Percentiles rank a stretch among this genome's conserved stretches.
Conservation (phyloP, 2,888 invertebrate genomes). For the Tetramorium bicarinatum region DNA sequence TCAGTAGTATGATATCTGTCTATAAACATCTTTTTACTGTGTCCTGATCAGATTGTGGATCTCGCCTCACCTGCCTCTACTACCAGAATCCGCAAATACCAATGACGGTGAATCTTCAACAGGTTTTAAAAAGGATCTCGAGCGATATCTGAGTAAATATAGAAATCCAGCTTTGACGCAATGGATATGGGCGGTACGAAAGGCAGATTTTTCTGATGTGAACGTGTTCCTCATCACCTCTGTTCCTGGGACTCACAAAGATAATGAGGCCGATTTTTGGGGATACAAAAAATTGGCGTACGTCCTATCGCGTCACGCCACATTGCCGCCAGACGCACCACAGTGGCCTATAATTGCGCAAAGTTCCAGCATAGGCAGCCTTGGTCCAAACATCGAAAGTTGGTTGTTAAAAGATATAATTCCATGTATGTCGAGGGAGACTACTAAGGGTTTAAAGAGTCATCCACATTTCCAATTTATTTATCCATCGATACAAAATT, state of each 20-base stretch:
- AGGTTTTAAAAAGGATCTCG: conserved; percentile 92
- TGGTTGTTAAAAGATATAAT: conserved; percentile 94
- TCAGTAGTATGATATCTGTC: not conserved
- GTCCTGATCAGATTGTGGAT: conserved; percentile 92
- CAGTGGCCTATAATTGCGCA: conserved; percentile 93
- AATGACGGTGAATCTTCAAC: conserved; percentile 93
- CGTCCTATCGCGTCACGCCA: conserved; percentile 89
- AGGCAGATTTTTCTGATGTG: conserved; percentile 93
- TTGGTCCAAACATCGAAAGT: conserved; percentile 89
- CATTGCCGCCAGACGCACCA: conserved; percentile 86
- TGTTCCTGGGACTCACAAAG: conserved; percentile 93
- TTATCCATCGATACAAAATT: conserved; percentile 94
- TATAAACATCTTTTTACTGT: conserved; percentile 59
- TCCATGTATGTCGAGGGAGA: conserved; percentile 88
- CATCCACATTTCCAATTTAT: conserved; percentile 89
- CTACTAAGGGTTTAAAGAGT: conserved; percentile 87
- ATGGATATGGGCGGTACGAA: conserved; percentile 92
- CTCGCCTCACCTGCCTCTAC: conserved; percentile 92
- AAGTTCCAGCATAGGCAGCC: conserved; percentile 96
- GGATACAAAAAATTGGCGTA: conserved; percentile 87
- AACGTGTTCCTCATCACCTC: conserved; percentile 95
- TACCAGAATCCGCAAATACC: conserved; percentile 88
- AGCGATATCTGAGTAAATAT: conserved; percentile 93
- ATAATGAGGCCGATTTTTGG: conserved; percentile 88
- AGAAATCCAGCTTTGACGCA: conserved; percentile 89